Conservation (phyloP, 2,113 vertebrate genomes). For the Crotalus horridus region DNA sequence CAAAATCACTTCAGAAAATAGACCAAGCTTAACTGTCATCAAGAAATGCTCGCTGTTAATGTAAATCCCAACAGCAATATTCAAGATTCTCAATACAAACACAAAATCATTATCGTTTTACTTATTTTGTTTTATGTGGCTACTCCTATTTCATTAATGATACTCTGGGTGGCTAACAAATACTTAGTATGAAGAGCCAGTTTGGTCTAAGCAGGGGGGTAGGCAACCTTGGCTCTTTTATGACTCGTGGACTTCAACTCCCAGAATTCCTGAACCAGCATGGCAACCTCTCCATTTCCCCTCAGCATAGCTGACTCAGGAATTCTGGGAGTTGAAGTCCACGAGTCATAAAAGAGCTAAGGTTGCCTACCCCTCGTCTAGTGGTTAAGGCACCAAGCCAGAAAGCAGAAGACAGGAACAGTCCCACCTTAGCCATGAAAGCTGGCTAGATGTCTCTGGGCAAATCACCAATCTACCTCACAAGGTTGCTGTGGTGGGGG, state of each 20-base stretch:
- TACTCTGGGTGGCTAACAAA: background rate
- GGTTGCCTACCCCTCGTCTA: background rate
- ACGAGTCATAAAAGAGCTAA: too few species aligned
- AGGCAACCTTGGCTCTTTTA: too few species aligned
- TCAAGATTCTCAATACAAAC: background rate
- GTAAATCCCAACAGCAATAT: background rate
- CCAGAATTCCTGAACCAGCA: too few species aligned
- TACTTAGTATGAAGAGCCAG: background rate
- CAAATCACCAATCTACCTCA: background rate
- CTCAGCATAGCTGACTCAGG: too few species aligned
- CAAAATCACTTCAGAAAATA: background rate
- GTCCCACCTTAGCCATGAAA: too few species aligned
- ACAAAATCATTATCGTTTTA: background rate
- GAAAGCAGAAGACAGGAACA: background rate
- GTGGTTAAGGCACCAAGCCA: background rate
- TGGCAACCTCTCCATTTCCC: too few species aligned
- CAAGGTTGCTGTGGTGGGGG: too few species aligned
- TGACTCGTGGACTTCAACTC: too few species aligned
- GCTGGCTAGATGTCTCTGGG: background rate
- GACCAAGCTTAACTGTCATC: constrained; percentile 21
- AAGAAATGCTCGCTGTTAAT: constrained; percentile 4
- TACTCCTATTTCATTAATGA: background rate
- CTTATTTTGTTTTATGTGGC: background rate
- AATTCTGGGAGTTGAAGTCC: too few species aligned
- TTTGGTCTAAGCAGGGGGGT: too few species aligned